phyloP scores from a whole-genome alignment of 2,113 vertebrate species.

The Spilogale gracilis region DNA sequence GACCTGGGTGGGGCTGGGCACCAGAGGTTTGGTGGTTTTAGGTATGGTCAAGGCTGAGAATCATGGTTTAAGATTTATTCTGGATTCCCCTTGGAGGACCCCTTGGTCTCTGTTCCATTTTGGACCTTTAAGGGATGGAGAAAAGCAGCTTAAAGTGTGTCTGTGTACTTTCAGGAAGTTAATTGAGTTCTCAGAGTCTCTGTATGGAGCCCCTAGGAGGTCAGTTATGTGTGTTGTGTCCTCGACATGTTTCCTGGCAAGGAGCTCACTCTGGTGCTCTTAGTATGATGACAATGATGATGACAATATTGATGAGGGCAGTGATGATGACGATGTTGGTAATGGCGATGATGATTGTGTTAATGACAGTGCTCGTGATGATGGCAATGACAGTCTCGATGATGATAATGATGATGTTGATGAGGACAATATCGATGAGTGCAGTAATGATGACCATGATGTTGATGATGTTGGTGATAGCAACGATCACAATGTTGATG shows the following conservation, averaged over 20 bases:
- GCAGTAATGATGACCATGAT: not conserved
- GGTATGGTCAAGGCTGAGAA: not conserved
- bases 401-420: too few relatives aligned
- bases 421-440: too few relatives aligned
- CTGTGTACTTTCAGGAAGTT: not conserved
- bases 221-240: not conserved
- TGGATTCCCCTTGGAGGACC: not conserved
- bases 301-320: accelerated
- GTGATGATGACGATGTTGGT: not conserved
- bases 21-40: not conserved
- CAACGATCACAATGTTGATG: accelerated
- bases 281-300: not conserved
- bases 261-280: not conserved
- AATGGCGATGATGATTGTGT: not conserved
- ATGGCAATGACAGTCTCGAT: not conserved
- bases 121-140: not conserved
- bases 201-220: not conserved
- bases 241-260: not conserved
- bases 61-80: not conserved
- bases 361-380: not conserved
- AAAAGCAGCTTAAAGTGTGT: not conserved
- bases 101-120: not conserved
- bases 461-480: not conserved
- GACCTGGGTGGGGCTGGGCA: accelerated
- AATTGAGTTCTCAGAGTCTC: not conserved